Evolutionary conservation across 2,888 invertebrate genomes (phyloP), one percentile per base, ranked within the genome.

Genomic region (Cantharis flavilabris): DNA sequence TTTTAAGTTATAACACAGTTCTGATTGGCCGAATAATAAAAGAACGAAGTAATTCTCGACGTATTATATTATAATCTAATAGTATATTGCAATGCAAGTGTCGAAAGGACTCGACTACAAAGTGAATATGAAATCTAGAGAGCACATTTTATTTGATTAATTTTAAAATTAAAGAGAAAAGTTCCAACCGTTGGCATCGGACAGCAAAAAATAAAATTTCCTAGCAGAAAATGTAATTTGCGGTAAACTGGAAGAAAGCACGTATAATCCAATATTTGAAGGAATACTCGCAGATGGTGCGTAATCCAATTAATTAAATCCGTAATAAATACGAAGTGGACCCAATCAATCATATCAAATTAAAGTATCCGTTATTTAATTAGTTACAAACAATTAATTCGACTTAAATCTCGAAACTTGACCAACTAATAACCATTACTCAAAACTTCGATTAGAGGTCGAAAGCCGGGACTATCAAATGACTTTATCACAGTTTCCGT

Each of bases 401-500:
- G 49, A 49, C 49, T 49, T 49, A 49, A 49, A 49, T 49, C 49
- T 49, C 49, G 49, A 49, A 49, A 49, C 33, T 49, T 49, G 49
- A 49, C 49, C 23, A n/a, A 67, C 65, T 26, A 67, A 67, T 26
- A 26, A 26, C 26, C 65, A 67, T 67, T 67, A 67, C 26, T 67
- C 65, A 67, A 67, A 67, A 67, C 23, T 67, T 67, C 65, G 65
- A 67, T 67, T 67, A 67, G 13, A 67, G 26, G 65, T 67, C 26
- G 65, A 67, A 67, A 67, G 65, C 65, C 65, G 26, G 20, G 65
- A 67, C 20, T 67, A 67, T 67, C 65, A 67, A 26, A 67, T 67
- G 65, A 67, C 65, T 67, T 67, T 67, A 67, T 67, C 65, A 67
- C 65, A 67, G 65, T 67, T 67, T 67, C 65, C 65, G 65, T 67